Evolutionary conservation across 2,797 vertebrate species (phyloP), one percentile per base, ranked within the genome.

Genomic region (Luscinia luscinia): DNA sequence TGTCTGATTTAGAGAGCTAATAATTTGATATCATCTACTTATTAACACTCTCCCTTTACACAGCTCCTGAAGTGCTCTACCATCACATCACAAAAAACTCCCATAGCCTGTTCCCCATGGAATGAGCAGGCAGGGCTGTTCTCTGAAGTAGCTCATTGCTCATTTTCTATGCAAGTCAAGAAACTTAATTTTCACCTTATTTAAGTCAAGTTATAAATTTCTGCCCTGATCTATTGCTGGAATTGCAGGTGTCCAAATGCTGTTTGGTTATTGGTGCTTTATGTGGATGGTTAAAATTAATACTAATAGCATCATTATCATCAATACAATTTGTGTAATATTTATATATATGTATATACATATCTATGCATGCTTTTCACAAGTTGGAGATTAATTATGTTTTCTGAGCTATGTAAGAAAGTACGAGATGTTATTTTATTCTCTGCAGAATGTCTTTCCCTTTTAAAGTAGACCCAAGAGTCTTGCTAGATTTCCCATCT

Each of bases 161-260:
- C 20, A 58, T 93, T 84, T 80, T 58, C 27, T n/a, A 26, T 48
- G 27, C 24, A 52, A 59, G n/a, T 57, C 40, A 77, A 93, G 38
- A 90, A 87, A 52, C 28, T 84, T 93, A 26, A 94, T 88, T 90
- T 89, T 89, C 59, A 63, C 62, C 63, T 86, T 75, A 57, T 87
- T 95, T 64, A 87, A 87, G 51, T 66, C n/a, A 93, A 95, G 62
- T 67, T 66, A 57, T 77, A 77, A 9, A 48, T 90, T 93, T 93
- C 30, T 74, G 9, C 23, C 63, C 41, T 64, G 36, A 52, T 82
- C 18, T 96, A 24, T 89, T 91, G 89, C 46, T 54, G 62, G 32
- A 94, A 41, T 34, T 41, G 26, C 73, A 82, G 36, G 57, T 66
- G 24, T 61, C 30, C 77, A 89, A 94, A 85, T 40, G 46, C 6